A percentile compares a stretch with the other conserved stretches of the same genome.
These are phyloP conservation scores for Anarsia innoxiella DNA, from an alignment of 2,888 invertebrate species.

Conservation along the genomic window DNA sequence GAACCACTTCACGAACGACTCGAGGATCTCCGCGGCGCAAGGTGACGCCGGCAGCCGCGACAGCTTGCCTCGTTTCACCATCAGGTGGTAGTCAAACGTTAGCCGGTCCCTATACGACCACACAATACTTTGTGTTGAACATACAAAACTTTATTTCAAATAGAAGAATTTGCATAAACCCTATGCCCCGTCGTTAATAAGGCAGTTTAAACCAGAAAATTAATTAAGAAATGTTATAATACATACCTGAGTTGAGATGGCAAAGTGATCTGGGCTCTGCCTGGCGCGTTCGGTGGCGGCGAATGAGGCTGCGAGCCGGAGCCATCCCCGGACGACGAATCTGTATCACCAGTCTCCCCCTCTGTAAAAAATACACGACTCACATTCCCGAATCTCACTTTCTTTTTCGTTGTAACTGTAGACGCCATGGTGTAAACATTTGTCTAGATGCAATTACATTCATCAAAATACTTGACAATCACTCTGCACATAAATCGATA, in stretches of 20 bases:
- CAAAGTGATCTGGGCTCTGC: slow-evolving; percentile 50
- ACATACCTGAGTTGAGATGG: slow-evolving; percentile 53
- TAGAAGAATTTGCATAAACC: too few relatives aligned
- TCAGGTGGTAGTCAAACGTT: slow-evolving; percentile 67
- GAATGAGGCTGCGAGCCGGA: slow-evolving; percentile 52
- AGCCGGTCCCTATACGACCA: slow-evolving; percentile 47
- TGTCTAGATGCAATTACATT: too few relatives aligned
- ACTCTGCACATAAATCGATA: too few relatives aligned
- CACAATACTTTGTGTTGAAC: slow-evolving; percentile 5
- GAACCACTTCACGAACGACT: slow-evolving; percentile 68
- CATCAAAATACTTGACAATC: too few relatives aligned
- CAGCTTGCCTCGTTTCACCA: slow-evolving; percentile 62
- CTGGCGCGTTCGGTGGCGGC: slow-evolving; percentile 39
- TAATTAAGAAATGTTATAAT: neutral
- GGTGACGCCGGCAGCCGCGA: slow-evolving; percentile 58
- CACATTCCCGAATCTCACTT: too few relatives aligned
- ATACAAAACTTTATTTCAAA: too few relatives aligned
- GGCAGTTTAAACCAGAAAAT: neutral
- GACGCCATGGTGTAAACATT: too few relatives aligned
- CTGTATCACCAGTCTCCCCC: slow-evolving; percentile 62
- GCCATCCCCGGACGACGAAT: slow-evolving; percentile 62
- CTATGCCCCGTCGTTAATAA: too few relatives aligned
- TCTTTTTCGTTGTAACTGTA: too few relatives aligned
- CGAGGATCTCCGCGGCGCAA: slow-evolving; percentile 60
- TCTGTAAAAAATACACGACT: slow-evolving; percentile 22